Conservation (phyloP, 2,113 vertebrate genomes). For the Myiopsitta monachus region DNA sequence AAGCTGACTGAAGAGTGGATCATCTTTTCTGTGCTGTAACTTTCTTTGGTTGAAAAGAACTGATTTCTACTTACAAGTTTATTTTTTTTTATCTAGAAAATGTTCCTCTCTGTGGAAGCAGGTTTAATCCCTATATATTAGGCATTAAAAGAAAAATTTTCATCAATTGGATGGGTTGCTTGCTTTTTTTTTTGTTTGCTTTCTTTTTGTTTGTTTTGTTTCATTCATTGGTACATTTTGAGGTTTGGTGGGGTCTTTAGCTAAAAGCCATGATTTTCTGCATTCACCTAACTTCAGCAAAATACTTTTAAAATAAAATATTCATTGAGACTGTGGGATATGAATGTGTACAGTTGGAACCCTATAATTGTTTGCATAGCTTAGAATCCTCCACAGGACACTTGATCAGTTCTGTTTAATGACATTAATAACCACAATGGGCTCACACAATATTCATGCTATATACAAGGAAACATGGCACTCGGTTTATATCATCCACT, state of each 20-base stretch:
- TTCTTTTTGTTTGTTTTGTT: background rate
- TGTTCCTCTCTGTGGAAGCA: background rate
- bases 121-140: background rate
- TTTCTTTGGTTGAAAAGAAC: background rate
- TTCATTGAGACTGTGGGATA: background rate
- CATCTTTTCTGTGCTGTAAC: background rate
- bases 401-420: background rate
- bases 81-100: background rate
- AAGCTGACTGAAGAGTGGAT: background rate
- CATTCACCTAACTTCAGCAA: background rate
- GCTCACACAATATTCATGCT: background rate
- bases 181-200: background rate
- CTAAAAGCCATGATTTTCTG: background rate
- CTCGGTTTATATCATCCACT: background rate
- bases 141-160: background rate
- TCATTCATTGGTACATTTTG: background rate
- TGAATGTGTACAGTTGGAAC: background rate
- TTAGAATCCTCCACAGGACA: background rate
- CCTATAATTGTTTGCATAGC: background rate
- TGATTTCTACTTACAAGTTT: rapidly evolving
- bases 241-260: background rate
- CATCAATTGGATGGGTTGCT: background rate
- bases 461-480: background rate
- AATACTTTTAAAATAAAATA: background rate
- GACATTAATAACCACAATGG: background rate